Conservation (phyloP, 2,113 vertebrate species). For the Tauraco erythrolophus region DNA sequence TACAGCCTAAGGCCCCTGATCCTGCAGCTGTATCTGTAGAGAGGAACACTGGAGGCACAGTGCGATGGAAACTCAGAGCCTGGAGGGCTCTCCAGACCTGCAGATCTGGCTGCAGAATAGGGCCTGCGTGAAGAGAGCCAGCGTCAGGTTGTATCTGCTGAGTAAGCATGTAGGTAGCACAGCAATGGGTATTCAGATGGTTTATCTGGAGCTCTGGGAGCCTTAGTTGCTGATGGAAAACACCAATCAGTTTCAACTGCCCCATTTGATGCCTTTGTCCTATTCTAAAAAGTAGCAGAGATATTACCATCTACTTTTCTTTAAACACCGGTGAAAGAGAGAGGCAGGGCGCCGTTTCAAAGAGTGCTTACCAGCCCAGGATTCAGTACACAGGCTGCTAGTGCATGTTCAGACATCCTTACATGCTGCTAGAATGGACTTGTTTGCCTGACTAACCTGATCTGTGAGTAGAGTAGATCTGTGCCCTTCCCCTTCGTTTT, state of each 20-base stretch:
- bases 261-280: background rate
- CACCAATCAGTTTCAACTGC: background rate
- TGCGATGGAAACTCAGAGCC: background rate
- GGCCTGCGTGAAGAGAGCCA: background rate
- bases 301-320: background rate
- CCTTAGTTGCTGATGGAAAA: background rate
- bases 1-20: background rate
- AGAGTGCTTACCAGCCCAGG: background rate
- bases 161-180: background rate
- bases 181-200: background rate
- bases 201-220: background rate
- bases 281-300: background rate
- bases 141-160: background rate
- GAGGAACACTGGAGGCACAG: background rate
- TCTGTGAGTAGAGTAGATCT: background rate
- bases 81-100: background rate
- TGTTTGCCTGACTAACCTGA: constrained; percentile 43
- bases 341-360: background rate
- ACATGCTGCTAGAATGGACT: constrained; percentile 32
- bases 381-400: background rate
- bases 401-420: constrained; percentile 12
- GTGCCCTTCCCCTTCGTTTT: constrained; percentile 6
- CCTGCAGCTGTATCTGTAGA: background rate
- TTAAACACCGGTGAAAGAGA: background rate
- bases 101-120: background rate